These are phyloP conservation scores for Silurus asotus DNA, from an alignment of 2,113 vertebrate genomes.

Conservation along the genomic window DNA sequence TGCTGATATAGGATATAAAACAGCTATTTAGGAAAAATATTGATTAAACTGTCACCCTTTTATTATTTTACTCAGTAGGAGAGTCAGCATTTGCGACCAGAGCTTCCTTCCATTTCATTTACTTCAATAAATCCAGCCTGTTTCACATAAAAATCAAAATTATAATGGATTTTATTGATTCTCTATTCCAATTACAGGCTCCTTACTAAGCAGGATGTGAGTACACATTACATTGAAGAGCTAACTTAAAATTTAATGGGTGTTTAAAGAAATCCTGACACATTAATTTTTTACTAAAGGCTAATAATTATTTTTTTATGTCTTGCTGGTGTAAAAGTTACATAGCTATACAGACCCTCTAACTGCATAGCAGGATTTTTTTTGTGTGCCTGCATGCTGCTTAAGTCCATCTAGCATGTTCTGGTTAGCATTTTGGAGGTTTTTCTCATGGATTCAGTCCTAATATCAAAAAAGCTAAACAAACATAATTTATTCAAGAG, in stretches of 20 bases:
- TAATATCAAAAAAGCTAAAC: neutral
- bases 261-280: conserved; percentile 16
- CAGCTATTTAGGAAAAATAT: conserved; percentile 56
- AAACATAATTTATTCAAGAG: neutral
- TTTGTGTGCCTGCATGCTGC: neutral
- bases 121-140: conserved; percentile 53
- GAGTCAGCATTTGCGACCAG: conserved; percentile 46
- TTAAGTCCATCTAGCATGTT: neutral
- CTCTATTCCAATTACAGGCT: conserved; percentile 50
- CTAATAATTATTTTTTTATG: neutral
- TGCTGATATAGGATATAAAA: conserved; percentile 60
- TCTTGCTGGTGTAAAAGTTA: neutral
- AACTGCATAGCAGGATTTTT: neutral
- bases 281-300: neutral
- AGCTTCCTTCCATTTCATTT: conserved; percentile 46
- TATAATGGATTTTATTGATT: conserved; percentile 61
- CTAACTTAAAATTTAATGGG: neutral
- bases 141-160: conserved; percentile 47
- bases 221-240: conserved; percentile 36
- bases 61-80: conserved; percentile 53
- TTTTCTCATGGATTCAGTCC: neutral
- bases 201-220: conserved; percentile 42
- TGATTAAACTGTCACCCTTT: conserved; percentile 51
- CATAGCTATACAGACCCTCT: neutral
- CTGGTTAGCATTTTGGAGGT: neutral